A percentile compares a stretch with the other conserved stretches of the same genome.
Evolutionary conservation across 2,113 vertebrate species (phyloP).

Genomic region (Callorhinus ursinus): DNA sequence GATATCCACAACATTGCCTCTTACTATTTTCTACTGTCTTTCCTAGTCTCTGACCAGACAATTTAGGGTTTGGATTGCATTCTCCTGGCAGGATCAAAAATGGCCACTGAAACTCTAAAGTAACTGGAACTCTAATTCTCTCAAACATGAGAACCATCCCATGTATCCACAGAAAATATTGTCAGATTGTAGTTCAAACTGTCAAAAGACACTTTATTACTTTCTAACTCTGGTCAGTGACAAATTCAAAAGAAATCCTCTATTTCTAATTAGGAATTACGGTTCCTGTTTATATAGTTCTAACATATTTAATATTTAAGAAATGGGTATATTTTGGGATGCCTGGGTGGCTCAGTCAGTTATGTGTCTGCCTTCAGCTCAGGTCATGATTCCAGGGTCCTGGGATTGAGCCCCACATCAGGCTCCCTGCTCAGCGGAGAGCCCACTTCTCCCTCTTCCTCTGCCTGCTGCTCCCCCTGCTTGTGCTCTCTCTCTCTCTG

Average conservation of each 20-base stretch:
- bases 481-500: too few species aligned
- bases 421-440: too few species aligned
- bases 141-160: neutral
- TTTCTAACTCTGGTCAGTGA: neutral
- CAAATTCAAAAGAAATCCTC: slow-evolving; percentile 2
- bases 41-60: neutral
- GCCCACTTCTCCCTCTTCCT: too few species aligned
- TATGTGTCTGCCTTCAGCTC: too few species aligned
- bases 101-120: neutral
- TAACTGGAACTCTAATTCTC: neutral
- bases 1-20: neutral
- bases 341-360: too few species aligned
- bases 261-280: neutral
- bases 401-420: too few species aligned
- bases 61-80: neutral
- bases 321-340: neutral
- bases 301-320: slow-evolving; percentile 23
- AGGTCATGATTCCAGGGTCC: too few species aligned
- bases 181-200: neutral
- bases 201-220: neutral
- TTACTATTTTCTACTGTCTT: neutral
- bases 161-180: neutral
- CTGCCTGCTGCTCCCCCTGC: too few species aligned
- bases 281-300: neutral
- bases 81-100: neutral